phyloP scores from a whole-genome alignment of 2,113 vertebrate species.

The Climacteris rufus region DNA sequence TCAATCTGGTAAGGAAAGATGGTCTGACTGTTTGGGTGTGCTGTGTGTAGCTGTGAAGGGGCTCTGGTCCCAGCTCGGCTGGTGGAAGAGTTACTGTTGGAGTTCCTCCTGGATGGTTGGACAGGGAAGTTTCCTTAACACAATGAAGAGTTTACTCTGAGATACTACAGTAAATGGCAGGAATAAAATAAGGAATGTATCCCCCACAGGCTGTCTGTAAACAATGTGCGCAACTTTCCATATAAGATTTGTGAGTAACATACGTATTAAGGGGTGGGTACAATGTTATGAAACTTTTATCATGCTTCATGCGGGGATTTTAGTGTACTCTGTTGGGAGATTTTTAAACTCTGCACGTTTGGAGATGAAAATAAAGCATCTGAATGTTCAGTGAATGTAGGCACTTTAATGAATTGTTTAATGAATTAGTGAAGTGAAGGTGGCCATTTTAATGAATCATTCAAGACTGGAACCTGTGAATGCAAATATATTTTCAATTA shows the following conservation, averaged over 20 bases:
- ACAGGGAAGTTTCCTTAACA: not conserved
- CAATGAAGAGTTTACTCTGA: not conserved
- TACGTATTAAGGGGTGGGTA: not conserved
- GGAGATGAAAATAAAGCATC: not conserved
- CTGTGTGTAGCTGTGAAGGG: not conserved
- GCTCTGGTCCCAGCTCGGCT: not conserved
- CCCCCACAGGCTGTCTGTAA: not conserved
- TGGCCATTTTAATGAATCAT: constrained; percentile 6
- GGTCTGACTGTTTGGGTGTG: not conserved
- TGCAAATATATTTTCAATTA: not conserved
- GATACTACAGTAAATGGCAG: not conserved
- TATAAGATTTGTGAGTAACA: not conserved
- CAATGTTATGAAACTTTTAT: not conserved
- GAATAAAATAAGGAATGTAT: not conserved
- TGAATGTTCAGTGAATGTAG: not conserved
- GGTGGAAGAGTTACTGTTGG: not conserved
- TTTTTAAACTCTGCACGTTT: not conserved
- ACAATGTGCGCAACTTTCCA: not conserved
- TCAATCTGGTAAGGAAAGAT: not conserved
- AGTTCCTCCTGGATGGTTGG: not conserved
- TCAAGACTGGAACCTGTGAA: not conserved
- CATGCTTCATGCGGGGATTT: not conserved
- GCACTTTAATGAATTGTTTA: constrained; percentile 3
- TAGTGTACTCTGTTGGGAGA: not conserved
- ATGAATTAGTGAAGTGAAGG: not conserved